These are phyloP conservation scores for Chauna torquata DNA, from an alignment of 2,113 vertebrate species.

Conservation along the genomic window DNA sequence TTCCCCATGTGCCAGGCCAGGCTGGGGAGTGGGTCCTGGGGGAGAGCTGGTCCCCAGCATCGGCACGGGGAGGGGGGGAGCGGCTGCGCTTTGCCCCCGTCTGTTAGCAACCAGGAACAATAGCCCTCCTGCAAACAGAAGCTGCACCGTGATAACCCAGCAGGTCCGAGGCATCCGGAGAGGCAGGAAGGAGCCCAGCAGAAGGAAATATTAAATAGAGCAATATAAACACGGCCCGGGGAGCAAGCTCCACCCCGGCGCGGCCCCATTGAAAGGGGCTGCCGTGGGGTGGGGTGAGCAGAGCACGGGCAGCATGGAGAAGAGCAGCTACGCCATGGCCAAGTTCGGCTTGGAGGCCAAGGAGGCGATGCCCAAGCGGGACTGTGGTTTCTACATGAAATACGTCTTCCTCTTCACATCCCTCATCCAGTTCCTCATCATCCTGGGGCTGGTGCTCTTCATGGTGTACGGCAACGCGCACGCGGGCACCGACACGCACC, in stretches of 20 bases:
- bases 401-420: constrained; percentile 92
- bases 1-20: rapidly evolving
- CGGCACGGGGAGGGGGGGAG: not conserved
- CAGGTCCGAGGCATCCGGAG: constrained; percentile 63
- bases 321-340: constrained; percentile 77
- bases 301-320: constrained; percentile 76
- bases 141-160: constrained; percentile 58
- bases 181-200: constrained; percentile 77
- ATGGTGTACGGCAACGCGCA: constrained; percentile 90
- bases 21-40: rapidly evolving
- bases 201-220: constrained; percentile 72
- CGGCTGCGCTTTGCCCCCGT: not conserved
- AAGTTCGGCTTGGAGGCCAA: constrained; percentile 79
- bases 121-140: not conserved
- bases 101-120: not conserved
- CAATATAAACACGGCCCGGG: constrained; percentile 59
- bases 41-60: rapidly evolving
- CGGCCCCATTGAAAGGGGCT: not conserved
- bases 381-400: constrained; percentile 82
- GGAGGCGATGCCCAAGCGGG: constrained; percentile 62
- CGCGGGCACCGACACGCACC: constrained; percentile 79
- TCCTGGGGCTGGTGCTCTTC: constrained; percentile 92
- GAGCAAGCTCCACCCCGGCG: not conserved
- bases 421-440: constrained; percentile 92
- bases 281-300: rapidly evolving